Conservation (phyloP, 2,797 vertebrate species). For the Helostoma temminkii region DNA sequence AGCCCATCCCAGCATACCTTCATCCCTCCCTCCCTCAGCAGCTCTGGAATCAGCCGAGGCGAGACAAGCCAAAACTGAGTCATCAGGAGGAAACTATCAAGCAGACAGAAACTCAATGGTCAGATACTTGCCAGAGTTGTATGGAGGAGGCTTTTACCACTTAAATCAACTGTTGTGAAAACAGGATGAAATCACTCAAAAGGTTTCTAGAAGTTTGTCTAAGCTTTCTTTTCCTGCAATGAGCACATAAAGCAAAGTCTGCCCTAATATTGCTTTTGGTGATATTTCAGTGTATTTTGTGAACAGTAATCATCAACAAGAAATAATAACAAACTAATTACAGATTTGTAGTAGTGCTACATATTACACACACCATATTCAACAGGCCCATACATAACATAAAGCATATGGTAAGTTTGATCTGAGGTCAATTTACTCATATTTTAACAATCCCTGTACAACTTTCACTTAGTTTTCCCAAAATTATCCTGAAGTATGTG, state of each 20-base stretch:
- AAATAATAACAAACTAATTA: no score
- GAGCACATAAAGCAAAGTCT: neutral
- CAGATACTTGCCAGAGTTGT: constrained; percentile 70
- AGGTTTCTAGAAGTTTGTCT: constrained; percentile 39
- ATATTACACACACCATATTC: no score
- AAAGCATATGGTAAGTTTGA: no score
- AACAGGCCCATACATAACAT: no score
- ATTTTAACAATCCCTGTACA: no score
- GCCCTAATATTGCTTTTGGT: neutral
- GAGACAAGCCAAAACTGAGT: constrained; percentile 70
- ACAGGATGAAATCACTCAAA: constrained; percentile 44
- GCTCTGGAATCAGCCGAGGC: constrained; percentile 64
- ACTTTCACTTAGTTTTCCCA: no score
- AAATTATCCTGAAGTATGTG: neutral
- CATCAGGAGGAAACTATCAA: constrained; percentile 77
- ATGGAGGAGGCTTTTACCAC: constrained; percentile 65
- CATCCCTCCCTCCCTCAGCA: constrained; percentile 62
- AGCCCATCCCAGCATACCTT: constrained; percentile 44
- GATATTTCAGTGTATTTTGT: neutral
- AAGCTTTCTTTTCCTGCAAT: constrained; percentile 47
- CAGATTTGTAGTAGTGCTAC: neutral
- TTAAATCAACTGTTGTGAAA: constrained; percentile 64
- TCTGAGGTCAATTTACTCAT: no score
- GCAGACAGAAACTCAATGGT: constrained; percentile 65
- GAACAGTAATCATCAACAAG: neutral